These are phyloP conservation scores for Astyanax mexicanus DNA, from an alignment of 2,797 vertebrate genomes.

Conservation along the genomic window DNA sequence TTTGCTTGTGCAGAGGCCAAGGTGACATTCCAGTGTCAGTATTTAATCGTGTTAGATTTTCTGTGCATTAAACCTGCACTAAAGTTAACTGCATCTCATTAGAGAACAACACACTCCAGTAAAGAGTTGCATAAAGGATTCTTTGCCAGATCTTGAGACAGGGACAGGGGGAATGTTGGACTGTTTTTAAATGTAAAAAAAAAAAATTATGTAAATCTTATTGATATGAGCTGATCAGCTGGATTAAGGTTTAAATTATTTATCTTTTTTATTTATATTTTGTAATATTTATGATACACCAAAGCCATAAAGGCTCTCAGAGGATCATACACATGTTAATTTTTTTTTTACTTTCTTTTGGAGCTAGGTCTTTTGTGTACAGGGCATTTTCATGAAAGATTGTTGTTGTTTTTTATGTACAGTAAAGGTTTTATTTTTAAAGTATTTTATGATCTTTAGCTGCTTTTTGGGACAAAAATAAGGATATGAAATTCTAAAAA, in stretches of 20 bases:
- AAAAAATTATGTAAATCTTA: neutral
- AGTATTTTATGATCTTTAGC: neutral
- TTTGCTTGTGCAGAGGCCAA: conserved; percentile 37
- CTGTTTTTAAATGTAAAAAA: neutral
- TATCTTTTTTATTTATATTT: conserved; percentile 32
- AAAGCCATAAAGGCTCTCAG: conserved; percentile 38
- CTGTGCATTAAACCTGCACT: conserved; percentile 38
- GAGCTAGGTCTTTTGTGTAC: conserved; percentile 21
- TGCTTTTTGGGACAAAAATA: neutral
- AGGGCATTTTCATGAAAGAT: conserved; percentile 14
- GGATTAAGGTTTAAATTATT: conserved; percentile 12
- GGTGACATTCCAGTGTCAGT: conserved; percentile 42
- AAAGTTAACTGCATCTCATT: neutral
- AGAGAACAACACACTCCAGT: neutral
- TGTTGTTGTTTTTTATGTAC: neutral
- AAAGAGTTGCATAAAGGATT: neutral
- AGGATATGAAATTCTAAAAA: neutral
- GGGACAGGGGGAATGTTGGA: neutral
- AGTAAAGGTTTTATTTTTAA: neutral
- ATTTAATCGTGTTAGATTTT: conserved; percentile 20
- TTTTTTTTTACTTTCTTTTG: neutral
- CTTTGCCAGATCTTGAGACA: neutral
- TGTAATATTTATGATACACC: conserved; percentile 37
- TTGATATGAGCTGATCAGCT: neutral
- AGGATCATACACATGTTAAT: conserved; percentile 13